phyloP scores from a whole-genome alignment of 2,888 invertebrate genomes.

The Iphiclides podalirius region DNA sequence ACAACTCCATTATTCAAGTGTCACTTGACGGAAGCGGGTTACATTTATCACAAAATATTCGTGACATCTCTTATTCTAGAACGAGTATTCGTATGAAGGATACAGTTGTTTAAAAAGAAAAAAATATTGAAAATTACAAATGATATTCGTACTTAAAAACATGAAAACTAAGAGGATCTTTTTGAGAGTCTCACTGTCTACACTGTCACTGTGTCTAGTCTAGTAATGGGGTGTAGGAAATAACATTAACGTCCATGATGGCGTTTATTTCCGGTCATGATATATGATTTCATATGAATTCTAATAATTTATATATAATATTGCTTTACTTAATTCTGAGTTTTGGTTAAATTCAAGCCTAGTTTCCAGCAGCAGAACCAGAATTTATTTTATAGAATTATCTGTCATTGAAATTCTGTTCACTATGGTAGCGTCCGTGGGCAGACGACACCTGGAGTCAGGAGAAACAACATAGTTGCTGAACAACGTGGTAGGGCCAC shows the following conservation, averaged over 20 bases:
- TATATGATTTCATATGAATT: too few relatives aligned
- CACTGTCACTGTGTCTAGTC: neutral
- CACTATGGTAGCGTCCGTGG: too few relatives aligned
- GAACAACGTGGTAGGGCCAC: too few relatives aligned
- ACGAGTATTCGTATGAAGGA: slow-evolving; percentile 14
- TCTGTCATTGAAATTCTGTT: too few relatives aligned
- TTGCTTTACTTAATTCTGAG: too few relatives aligned
- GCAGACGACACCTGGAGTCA: too few relatives aligned
- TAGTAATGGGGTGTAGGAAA: neutral
- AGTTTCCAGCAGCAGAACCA: too few relatives aligned
- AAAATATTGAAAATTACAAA: slow-evolving; percentile 3
- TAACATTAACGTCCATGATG: neutral
- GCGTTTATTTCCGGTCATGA: neutral
- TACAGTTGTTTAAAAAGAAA: slow-evolving; percentile 1
- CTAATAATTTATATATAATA: too few relatives aligned
- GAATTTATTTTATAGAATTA: too few relatives aligned
- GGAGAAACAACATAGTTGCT: too few relatives aligned
- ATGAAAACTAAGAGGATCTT: neutral
- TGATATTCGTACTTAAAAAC: neutral
- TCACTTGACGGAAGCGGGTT: slow-evolving; percentile 34
- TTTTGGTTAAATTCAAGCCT: too few relatives aligned
- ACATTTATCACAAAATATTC: slow-evolving; percentile 34
- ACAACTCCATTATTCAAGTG: slow-evolving; percentile 27
- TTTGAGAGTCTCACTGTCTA: too few relatives aligned
- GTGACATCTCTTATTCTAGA: slow-evolving; percentile 21